phyloP scores from a whole-genome alignment of 2,888 invertebrate species.

The Phengaris arion region DNA sequence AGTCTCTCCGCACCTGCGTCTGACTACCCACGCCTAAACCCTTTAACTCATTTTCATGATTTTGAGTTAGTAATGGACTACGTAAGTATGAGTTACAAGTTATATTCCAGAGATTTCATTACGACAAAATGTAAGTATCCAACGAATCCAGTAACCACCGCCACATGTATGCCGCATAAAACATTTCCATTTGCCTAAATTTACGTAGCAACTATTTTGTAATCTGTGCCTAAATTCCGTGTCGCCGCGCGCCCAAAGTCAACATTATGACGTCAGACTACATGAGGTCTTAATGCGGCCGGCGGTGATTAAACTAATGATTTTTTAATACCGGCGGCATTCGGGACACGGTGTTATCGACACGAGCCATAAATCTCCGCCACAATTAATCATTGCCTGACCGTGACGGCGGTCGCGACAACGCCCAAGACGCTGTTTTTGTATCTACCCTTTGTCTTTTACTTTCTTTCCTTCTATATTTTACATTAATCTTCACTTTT shows the following conservation, averaged over 20 bases:
- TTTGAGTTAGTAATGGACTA: neutral
- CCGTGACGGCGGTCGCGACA: conserved; percentile 44
- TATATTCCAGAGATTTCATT: no score
- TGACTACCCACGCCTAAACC: neutral
- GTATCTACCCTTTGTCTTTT: conserved; percentile 44
- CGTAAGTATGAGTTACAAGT: neutral
- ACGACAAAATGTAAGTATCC: neutral
- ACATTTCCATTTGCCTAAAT: no score
- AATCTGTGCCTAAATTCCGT: no score
- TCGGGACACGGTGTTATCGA: conserved; percentile 43
- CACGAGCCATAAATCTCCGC: conserved; percentile 50
- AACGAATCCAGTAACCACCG: no score
- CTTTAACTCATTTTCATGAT: neutral
- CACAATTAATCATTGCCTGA: conserved; percentile 51
- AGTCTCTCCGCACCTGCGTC: conserved; percentile 4
- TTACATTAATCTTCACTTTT: conserved; percentile 23
- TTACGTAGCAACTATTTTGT: no score
- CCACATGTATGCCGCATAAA: no score
- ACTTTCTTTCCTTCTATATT: conserved; percentile 31
- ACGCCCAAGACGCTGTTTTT: conserved; percentile 48
- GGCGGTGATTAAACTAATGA: conserved; percentile 22
- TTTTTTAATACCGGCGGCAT: conserved; percentile 30
- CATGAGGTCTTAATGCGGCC: conserved; percentile 23
- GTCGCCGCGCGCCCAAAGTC: neutral
- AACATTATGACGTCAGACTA: conserved; percentile 11